Evolutionary conservation across 2,113 vertebrate genomes (phyloP).

Genomic region (Datnioides undecimradiatus): DNA sequence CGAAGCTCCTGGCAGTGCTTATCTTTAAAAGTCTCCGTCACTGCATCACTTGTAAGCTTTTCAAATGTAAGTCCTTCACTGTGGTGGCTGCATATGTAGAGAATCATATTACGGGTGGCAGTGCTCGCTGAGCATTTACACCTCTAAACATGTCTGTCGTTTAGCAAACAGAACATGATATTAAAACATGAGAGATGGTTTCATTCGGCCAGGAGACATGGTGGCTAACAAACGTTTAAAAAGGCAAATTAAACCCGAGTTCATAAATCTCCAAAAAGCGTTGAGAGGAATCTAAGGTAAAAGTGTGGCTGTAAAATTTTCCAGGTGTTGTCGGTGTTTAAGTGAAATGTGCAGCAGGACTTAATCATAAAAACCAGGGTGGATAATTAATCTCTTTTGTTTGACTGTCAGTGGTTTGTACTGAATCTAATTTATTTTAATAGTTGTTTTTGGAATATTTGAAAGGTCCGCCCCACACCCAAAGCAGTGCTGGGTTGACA

Average conservation of each 20-base stretch:
- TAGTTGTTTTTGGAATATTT: background rate
- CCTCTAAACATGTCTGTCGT: background rate
- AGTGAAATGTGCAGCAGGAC: background rate
- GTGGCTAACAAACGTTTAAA: background rate
- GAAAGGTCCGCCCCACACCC: background rate
- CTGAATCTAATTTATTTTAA: background rate
- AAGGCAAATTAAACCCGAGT: background rate
- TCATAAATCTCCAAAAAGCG: background rate
- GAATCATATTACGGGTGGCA: conserved; percentile 19
- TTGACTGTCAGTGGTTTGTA: background rate
- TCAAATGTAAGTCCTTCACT: conserved; percentile 47
- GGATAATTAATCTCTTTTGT: background rate
- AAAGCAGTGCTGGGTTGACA: background rate
- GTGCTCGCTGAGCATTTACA: conserved; percentile 17
- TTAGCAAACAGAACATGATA: conserved; percentile 2
- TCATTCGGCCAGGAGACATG: background rate
- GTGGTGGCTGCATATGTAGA: conserved; percentile 22
- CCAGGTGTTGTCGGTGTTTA: background rate
- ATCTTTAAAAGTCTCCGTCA: conserved; percentile 62
- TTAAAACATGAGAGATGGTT: conserved; percentile 7
- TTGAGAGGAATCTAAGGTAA: background rate
- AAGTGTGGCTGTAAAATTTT: background rate
- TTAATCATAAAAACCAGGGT: background rate
- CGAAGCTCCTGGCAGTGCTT: conserved; percentile 55
- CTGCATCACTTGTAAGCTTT: conserved; percentile 47